A percentile compares a stretch with the other conserved stretches of the same genome.
phyloP scores from a whole-genome alignment of 2,797 vertebrate species.

The Morelia viridis region DNA sequence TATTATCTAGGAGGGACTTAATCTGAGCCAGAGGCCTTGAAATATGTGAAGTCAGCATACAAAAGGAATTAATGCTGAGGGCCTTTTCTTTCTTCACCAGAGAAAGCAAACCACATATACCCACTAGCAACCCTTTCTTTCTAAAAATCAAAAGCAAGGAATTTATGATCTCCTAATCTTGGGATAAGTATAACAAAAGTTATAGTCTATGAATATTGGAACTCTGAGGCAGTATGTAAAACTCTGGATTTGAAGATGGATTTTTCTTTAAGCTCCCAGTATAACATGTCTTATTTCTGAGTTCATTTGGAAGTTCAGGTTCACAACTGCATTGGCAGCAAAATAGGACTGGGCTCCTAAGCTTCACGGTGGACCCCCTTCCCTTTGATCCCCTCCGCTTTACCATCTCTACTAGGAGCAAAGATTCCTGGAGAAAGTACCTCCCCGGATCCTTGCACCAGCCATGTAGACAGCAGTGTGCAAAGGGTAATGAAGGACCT shows the following conservation, averaged over 20 bases:
- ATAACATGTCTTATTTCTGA: background rate
- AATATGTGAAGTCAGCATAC: background rate
- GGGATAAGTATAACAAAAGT: background rate
- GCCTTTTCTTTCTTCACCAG: background rate
- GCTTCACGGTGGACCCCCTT: background rate
- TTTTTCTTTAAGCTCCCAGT: background rate
- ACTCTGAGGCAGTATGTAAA: background rate
- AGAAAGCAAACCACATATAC: background rate
- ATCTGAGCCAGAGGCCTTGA: background rate
- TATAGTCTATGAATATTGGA: background rate
- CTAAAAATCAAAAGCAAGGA: constrained; percentile 5
- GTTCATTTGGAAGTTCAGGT: background rate
- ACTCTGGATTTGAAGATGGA: background rate
- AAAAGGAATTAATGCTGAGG: background rate
- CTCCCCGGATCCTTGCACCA: background rate
- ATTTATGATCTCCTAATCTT: background rate
- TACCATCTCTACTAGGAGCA: background rate
- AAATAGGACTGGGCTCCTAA: no score
- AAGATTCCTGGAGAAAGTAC: background rate
- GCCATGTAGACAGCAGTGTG: background rate
- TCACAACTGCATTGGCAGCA: background rate
- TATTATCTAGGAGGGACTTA: background rate
- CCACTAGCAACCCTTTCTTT: background rate
- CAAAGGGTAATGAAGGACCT: background rate
- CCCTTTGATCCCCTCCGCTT: background rate